Conservation (phyloP, 2,888 invertebrate genomes). For the Polyommatus icarus region DNA sequence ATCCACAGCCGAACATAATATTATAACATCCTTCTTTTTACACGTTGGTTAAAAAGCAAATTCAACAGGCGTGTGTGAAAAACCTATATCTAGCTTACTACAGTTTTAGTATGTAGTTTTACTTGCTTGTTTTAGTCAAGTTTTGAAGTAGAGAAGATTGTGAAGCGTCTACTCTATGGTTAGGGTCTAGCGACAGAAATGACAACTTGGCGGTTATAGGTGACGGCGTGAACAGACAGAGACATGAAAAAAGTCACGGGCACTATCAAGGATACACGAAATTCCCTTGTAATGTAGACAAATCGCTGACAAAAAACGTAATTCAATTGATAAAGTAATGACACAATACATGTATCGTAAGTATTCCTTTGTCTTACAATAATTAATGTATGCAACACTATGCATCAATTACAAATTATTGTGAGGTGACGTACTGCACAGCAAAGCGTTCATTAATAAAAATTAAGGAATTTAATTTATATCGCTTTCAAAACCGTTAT, state of each 20-base stretch:
- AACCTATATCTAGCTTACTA: neutral
- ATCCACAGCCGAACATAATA: too few species aligned
- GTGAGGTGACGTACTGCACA: too few species aligned
- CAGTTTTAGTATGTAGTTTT: neutral
- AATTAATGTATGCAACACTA: too few species aligned
- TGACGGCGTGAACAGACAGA: conserved; percentile 9
- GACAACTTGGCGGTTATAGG: neutral
- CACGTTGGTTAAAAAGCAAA: neutral
- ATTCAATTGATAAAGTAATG: too few species aligned
- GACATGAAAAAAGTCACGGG: neutral
- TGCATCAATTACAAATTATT: too few species aligned
- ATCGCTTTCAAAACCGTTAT: too few species aligned
- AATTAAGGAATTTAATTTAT: too few species aligned
- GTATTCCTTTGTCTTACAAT: too few species aligned
- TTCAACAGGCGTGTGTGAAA: neutral
- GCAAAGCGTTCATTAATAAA: too few species aligned
- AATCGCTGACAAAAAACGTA: too few species aligned
- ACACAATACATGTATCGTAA: too few species aligned
- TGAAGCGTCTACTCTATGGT: conserved; percentile 7
- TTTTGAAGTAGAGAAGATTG: neutral
- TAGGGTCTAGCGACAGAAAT: conserved; percentile 1
- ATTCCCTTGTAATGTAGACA: neutral
- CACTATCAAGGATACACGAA: neutral
- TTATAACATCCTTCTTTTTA: too few species aligned
- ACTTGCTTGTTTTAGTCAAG: conserved; percentile 9